phyloP scores from a whole-genome alignment of 1,140 invertebrate genomes.

The Adoxophyes honmai region DNA sequence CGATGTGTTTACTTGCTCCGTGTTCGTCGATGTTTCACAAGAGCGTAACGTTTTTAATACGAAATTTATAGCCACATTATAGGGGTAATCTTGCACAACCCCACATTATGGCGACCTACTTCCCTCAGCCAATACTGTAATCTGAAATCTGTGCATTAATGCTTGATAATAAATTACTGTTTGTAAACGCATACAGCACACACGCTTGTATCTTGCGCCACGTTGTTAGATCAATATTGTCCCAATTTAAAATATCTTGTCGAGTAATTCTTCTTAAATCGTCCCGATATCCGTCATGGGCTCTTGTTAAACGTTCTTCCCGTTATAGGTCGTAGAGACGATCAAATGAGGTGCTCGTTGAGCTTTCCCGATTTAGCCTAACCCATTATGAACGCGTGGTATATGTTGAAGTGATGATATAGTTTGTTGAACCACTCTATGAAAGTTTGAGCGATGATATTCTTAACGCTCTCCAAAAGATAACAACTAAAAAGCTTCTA shows the following conservation, averaged over 20 bases:
- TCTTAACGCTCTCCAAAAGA: slow-evolving; percentile 10
- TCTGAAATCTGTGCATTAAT: slow-evolving; percentile 45
- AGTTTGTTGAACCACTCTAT: slow-evolving; percentile 6
- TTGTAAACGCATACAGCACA: slow-evolving; percentile 24
- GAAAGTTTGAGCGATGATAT: slow-evolving; percentile 20
- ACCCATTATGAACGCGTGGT: not conserved
- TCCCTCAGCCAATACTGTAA: slow-evolving; percentile 32
- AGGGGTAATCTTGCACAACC: slow-evolving; percentile 35
- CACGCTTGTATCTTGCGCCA: not conserved
- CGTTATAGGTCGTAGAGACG: slow-evolving; percentile 2
- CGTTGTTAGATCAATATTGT: slow-evolving; percentile 32
- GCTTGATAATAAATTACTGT: slow-evolving; percentile 33
- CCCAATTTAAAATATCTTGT: not conserved
- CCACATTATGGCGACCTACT: slow-evolving; percentile 37
- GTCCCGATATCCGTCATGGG: not conserved
- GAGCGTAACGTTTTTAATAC: slow-evolving; percentile 22
- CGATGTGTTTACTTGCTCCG: not conserved
- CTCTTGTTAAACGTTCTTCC: slow-evolving; percentile 11
- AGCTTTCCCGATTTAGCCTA: slow-evolving; percentile 3
- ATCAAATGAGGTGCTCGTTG: slow-evolving; percentile 9
- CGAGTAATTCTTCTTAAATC: not conserved
- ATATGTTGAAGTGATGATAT: slow-evolving; percentile 11
- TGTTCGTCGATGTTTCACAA: not conserved
- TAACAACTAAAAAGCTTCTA: slow-evolving; percentile 17
- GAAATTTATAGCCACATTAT: slow-evolving; percentile 32